Conservation (phyloP, 2,888 invertebrate genomes). For the Drosophila monieri region DNA sequence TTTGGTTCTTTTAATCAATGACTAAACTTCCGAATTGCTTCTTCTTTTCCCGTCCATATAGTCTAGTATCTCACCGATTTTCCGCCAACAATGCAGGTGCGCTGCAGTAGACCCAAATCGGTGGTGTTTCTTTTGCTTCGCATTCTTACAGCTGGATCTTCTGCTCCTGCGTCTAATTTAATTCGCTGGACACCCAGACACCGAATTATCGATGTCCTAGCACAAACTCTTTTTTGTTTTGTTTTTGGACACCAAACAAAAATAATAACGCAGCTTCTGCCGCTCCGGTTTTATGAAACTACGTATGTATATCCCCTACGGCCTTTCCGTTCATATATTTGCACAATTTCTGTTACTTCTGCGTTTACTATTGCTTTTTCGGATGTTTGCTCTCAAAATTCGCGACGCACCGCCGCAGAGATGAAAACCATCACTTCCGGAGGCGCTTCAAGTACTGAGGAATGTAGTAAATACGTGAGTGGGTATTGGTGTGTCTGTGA, state of each 20-base stretch:
- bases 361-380: constrained; percentile 14
- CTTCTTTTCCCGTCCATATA: constrained; percentile 1
- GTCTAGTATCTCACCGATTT: constrained; percentile 47
- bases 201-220: constrained; percentile 2
- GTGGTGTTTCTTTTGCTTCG: constrained; percentile 71
- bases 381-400: constrained; percentile 58
- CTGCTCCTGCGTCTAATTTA: not conserved
- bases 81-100: constrained; percentile 64
- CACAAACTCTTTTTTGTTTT: not conserved
- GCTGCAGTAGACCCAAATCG: constrained; percentile 59
- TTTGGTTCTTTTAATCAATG: too few relatives aligned
- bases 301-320: not conserved
- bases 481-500: constrained; percentile 43
- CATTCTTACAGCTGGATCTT: constrained; percentile 53
- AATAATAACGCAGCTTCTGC: not conserved
- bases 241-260: constrained; percentile 6
- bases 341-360: constrained; percentile 5
- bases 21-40: too few relatives aligned
- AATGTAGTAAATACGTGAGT: constrained; percentile 71
- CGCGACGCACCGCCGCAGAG: constrained; percentile 64
- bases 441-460: constrained; percentile 84
- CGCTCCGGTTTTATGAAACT: not conserved
- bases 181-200: constrained; percentile 10
- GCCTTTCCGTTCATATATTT: not conserved
- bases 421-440: constrained; percentile 84